Base-by-base conservation (phyloP, 1,140 invertebrate genomes). In the Oncopeltus fasciatus region DNA sequence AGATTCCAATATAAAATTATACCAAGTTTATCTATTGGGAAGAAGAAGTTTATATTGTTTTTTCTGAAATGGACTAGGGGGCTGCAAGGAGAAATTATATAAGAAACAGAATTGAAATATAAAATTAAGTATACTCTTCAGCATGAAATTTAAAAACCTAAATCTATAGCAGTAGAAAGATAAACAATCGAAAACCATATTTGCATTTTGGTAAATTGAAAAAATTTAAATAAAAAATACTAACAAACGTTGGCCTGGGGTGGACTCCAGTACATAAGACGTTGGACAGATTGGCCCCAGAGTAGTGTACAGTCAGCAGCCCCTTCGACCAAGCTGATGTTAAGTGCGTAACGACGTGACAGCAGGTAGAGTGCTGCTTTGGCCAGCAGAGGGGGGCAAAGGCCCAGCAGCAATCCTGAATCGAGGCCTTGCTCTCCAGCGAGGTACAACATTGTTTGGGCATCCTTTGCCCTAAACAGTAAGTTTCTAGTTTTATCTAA, bases 171-270 rank as follows among this genome's bases (percentile, higher is more conserved):
- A 46, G 21, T 46, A 20, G 16, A 38, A 5, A 38, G 1, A 20
- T 20, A 9, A 3, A 20, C 1, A 4, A n/a, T n/a, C n/a, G n/a
- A n/a, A n/a, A n/a, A n/a, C n/a, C n/a, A n/a, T n/a, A n/a, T n/a
- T n/a, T n/a, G n/a, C n/a, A n/a, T n/a, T n/a, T n/a, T n/a, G n/a
- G n/a, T n/a, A n/a, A 53, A 24, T 11, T 9, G 24, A 12, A 53
- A 11, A 24, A 9, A 11, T 53, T 63, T n/a, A n/a, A n/a, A n/a
- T n/a, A n/a, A n/a, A n/a, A n/a, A n/a, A n/a, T n/a, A 75, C 80
- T 81, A 74, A 87, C 87, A 83, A 44, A 86, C 86, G 71, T 89
- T 89, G 26, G 85, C 85, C 72, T 88, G 87, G 2, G 85, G 85
- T 27, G 87, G 86, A 65, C 84, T 77, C 81, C 86, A 89, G 65